Evolutionary conservation across 2,797 vertebrate genomes (phyloP), one percentile per base, ranked within the genome.

Genomic region (Danio tinwini): DNA sequence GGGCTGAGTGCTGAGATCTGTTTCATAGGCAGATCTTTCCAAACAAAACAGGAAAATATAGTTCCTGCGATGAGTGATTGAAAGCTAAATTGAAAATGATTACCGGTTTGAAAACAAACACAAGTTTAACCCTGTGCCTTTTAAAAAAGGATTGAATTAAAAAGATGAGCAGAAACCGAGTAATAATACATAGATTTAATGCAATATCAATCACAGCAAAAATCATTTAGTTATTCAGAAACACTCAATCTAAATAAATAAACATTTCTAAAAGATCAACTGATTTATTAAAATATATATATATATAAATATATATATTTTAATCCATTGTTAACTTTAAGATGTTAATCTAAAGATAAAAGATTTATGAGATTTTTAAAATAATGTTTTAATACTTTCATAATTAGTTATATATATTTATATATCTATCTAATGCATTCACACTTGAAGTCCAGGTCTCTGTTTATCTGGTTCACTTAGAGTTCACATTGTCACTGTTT

Each of bases 1-100:
- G 74, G 68, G 64, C 80, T 78, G 42, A 59, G 69, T 61, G 71
- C 11, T 37, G 42, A 78, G 50, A 74, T 62, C 3, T 70, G 49
- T 49, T 8, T 29, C 9, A 29, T 45, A 59, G 49, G 63, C 17
- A 73, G 42, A 63, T 49, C 76, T 82, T 73, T 53, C 71, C 74
- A 56, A 45, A 63, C 37, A 29, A 78, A 63, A 63, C 8, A 44
- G 14, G 17, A 21, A 59, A 59, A 44, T n/a, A 61, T 9, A 53
- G 49, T 37, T 45, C 39, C 6, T 21, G 52, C 0, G 5, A 59
- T 67, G 19, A 70, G 21, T 53, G 49, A 29, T 39, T 17, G 16
- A 70, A 75, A 70, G 76, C 65, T 56, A 9, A 59, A 62, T 14
- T 17, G 13, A 40, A 67, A 78, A 74, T 45, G 12, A 73, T 10